Conservation (phyloP, 2,888 invertebrate species). For the Steinernema carpocapsae region DNA sequence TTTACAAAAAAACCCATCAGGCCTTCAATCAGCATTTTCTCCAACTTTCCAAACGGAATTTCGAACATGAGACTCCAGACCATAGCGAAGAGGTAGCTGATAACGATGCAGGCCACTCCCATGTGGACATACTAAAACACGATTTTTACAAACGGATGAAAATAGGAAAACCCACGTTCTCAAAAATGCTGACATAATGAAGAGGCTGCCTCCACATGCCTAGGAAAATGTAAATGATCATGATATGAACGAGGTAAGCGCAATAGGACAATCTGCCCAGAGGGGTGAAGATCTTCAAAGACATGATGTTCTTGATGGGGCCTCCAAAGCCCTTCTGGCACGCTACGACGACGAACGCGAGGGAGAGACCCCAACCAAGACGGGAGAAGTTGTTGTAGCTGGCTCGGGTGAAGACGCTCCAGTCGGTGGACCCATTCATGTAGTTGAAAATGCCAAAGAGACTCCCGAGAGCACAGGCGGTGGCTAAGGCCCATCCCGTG, state of each 20-base stretch:
- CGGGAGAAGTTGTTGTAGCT: constrained; percentile 54
- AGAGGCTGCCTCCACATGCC: constrained; percentile 43
- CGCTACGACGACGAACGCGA: constrained; percentile 71
- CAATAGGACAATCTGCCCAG: constrained; percentile 88
- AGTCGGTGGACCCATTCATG: constrained; percentile 32
- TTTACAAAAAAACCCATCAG: constrained; percentile 23
- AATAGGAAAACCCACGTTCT: constrained; percentile 40
- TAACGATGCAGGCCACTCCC: constrained; percentile 39
- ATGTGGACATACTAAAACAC: constrained; percentile 43
- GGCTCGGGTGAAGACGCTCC: constrained; percentile 38
- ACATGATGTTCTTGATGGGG: constrained; percentile 78
- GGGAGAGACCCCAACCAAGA: constrained; percentile 69
- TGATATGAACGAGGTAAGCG: constrained; percentile 77
- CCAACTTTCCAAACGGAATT: constrained; percentile 45
- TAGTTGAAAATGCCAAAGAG: constrained; percentile 51
- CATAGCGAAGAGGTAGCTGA: constrained; percentile 44
- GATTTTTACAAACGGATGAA: neutral
- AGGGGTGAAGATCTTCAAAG: constrained; percentile 83
- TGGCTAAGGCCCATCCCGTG: constrained; percentile 39
- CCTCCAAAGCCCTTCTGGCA: constrained; percentile 71
- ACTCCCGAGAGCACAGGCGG: constrained; percentile 37
- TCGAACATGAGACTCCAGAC: constrained; percentile 50
- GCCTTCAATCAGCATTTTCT: constrained; percentile 44
- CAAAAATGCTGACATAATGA: constrained; percentile 43
- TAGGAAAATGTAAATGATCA: constrained; percentile 44